These are phyloP conservation scores for Chrysotoxum bicinctum DNA, from an alignment of 2,888 invertebrate species.

Conservation along the genomic window DNA sequence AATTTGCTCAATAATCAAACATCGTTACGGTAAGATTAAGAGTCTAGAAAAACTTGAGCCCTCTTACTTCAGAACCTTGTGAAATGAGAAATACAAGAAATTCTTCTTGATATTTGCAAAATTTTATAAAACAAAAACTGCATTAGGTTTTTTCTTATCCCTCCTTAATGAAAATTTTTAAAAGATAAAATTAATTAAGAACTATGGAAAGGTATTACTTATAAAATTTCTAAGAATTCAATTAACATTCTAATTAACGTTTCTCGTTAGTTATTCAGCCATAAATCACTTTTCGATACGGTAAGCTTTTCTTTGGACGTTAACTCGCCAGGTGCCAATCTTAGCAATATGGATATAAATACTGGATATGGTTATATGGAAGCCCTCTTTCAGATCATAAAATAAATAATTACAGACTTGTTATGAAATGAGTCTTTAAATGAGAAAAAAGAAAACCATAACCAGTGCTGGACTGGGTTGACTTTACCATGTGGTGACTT, in stretches of 20 bases:
- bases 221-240: constrained; percentile 5
- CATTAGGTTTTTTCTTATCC: too few relatives aligned
- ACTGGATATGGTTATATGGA: not conserved
- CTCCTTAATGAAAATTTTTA: not conserved
- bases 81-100: too few relatives aligned
- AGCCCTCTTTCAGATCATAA: constrained; percentile 43
- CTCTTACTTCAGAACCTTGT: too few relatives aligned
- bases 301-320: not conserved
- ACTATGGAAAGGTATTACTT: not conserved
- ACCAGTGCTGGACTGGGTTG: not conserved
- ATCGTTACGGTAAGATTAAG: too few relatives aligned
- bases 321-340: not conserved
- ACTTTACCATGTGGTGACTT: too few relatives aligned
- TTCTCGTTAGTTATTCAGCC: not conserved
- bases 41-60: too few relatives aligned
- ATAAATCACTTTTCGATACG: constrained; percentile 27
- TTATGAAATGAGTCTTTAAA: constrained; percentile 56
- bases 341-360: not conserved
- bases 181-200: not conserved
- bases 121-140: too few relatives aligned
- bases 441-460: not conserved
- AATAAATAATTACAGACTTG: constrained; percentile 64
- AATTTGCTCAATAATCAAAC: too few relatives aligned
- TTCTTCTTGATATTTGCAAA: too few relatives aligned
- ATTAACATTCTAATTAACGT: constrained; percentile 19